A percentile compares a stretch with the other conserved stretches of the same genome.
These are phyloP conservation scores for Labroides dimidiatus DNA, from an alignment of 2,797 vertebrate species.

Conservation along the genomic window DNA sequence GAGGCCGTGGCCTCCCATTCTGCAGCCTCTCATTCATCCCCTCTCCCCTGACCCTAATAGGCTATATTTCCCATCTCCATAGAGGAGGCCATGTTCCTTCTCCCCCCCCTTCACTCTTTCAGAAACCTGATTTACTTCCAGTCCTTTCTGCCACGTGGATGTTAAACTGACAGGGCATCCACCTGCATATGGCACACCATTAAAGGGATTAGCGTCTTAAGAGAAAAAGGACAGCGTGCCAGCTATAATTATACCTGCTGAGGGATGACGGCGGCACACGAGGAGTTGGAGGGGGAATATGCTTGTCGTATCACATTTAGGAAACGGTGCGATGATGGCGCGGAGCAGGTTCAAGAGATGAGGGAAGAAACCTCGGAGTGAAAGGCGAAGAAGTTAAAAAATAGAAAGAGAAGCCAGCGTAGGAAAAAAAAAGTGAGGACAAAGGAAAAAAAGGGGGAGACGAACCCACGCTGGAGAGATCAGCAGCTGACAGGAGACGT, in stretches of 20 bases:
- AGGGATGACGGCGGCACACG: constrained; percentile 54
- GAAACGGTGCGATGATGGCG: constrained; percentile 44
- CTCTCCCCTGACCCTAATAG: constrained; percentile 37
- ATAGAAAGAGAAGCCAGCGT: constrained; percentile 15
- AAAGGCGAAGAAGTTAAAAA: constrained; percentile 14
- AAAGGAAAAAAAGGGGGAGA: constrained; percentile 21
- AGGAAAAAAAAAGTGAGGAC: constrained; percentile 9
- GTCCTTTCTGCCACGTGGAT: constrained; percentile 13
- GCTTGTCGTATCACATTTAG: constrained; percentile 72
- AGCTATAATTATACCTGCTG: constrained; percentile 62
- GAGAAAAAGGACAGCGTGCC: constrained; percentile 35
- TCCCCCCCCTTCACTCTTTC: background rate
- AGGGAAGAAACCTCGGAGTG: background rate
- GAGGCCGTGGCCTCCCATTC: constrained; percentile 29
- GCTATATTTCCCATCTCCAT: constrained; percentile 34
- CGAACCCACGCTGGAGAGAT: constrained; percentile 36
- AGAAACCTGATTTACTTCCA: constrained; percentile 35
- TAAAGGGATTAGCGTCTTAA: constrained; percentile 51
- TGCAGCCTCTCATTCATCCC: constrained; percentile 30
- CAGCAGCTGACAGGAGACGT: constrained; percentile 52
- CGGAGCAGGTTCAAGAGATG: constrained; percentile 42
- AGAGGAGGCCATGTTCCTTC: constrained; percentile 11
- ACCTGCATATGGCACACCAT: constrained; percentile 51
- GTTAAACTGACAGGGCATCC: constrained; percentile 34
- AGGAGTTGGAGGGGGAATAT: constrained; percentile 62